A percentile compares a stretch with the other conserved stretches of the same genome.
phyloP scores from a whole-genome alignment of 2,888 invertebrate genomes.

The Barypeithes pellucidus region DNA sequence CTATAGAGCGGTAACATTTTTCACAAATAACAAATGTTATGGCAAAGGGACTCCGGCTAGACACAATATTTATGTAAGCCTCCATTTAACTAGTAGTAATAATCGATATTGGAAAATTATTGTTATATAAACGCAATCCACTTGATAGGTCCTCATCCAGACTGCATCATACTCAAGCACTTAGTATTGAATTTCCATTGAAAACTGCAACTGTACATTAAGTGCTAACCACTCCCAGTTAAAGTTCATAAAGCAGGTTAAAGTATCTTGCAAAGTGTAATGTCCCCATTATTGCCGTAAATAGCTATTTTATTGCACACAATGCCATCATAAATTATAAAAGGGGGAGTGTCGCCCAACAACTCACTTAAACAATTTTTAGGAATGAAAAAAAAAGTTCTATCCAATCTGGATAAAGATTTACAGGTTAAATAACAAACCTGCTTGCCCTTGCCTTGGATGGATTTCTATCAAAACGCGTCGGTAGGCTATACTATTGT shows the following conservation, averaged over 20 bases:
- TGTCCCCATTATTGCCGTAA: not conserved
- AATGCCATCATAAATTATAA: too few species aligned
- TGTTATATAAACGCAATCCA: not conserved
- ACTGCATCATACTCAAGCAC: not conserved
- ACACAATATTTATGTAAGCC: not conserved
- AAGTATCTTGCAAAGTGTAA: not conserved
- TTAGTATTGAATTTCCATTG: not conserved
- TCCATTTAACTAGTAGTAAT: not conserved
- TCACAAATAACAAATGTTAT: too few species aligned
- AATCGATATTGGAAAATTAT: not conserved
- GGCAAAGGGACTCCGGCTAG: too few species aligned
- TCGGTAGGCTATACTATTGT: too few species aligned
- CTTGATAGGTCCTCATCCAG: not conserved
- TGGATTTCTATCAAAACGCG: too few species aligned
- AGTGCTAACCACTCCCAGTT: not conserved
- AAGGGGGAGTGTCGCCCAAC: too few species aligned
- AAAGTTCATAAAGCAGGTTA: not conserved
- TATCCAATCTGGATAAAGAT: too few species aligned
- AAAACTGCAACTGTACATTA: constrained; percentile 5
- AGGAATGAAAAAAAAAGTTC: too few species aligned
- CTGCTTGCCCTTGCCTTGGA: too few species aligned
- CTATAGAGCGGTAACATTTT: too few species aligned
- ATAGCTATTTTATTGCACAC: not conserved
- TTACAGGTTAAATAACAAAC: too few species aligned
- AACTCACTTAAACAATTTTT: too few species aligned